phyloP scores from a whole-genome alignment of 1,140 invertebrate genomes.

The Neodiprion lecontei region DNA sequence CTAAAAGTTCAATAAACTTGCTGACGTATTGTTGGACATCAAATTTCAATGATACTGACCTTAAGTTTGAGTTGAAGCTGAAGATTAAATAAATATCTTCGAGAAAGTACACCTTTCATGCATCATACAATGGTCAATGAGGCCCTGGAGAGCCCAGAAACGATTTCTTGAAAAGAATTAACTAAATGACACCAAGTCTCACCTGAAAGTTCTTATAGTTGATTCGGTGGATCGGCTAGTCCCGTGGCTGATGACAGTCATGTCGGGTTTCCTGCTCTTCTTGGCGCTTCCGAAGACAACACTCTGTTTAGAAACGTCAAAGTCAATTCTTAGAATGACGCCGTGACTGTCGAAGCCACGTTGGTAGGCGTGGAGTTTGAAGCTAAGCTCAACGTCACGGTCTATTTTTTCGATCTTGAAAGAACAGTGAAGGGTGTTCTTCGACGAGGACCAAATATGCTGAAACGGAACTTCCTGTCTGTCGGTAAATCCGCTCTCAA shows the following conservation, averaged over 20 bases:
- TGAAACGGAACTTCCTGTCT: conserved; percentile 91
- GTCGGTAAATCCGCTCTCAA: conserved; percentile 69
- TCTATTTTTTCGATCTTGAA: conserved; percentile 64
- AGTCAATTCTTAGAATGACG: conserved; percentile 39
- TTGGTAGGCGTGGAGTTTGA: conserved; percentile 21
- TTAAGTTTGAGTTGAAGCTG: too few species aligned
- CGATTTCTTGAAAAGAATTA: neutral
- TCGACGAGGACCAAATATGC: conserved; percentile 85
- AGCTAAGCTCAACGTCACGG: conserved; percentile 18
- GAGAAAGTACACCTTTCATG: too few species aligned
- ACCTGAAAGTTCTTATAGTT: conserved; percentile 9
- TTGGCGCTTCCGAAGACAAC: conserved; percentile 28
- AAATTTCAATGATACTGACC: too few species aligned
- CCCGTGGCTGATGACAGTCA: conserved; percentile 33
- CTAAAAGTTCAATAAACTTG: conserved; percentile 59
- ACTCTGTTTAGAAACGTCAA: conserved; percentile 36
- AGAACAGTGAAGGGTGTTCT: conserved; percentile 83
- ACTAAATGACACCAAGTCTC: neutral
- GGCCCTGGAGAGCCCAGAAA: neutral
- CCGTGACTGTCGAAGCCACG: conserved; percentile 32
- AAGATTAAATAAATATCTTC: too few species aligned
- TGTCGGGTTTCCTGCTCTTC: conserved; percentile 30
- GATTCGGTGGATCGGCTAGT: neutral
- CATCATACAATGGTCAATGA: too few species aligned
- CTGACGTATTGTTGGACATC: neutral